Conservation (phyloP, 1,140 invertebrate species). For the Panonychus citri region DNA sequence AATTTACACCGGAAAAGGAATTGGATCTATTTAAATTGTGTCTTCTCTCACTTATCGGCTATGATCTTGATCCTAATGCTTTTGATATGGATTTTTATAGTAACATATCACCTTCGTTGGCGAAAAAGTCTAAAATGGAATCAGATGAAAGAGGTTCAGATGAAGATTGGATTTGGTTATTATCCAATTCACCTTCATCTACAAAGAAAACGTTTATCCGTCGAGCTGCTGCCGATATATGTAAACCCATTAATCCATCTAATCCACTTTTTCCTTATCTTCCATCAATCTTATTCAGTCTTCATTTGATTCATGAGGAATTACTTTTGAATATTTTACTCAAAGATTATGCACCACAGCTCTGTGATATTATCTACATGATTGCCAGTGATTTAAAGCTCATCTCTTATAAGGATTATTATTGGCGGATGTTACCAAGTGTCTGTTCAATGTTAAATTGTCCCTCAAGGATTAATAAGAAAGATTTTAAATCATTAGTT, state of each 20-base stretch:
- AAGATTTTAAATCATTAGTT: conserved; percentile 15
- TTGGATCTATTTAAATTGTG: conserved; percentile 48
- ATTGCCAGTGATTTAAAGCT: conserved; percentile 39
- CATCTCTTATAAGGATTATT: conserved; percentile 45
- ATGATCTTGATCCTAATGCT: conserved; percentile 25
- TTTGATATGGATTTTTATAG: not conserved
- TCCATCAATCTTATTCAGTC: conserved; percentile 44
- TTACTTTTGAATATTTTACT: conserved; percentile 52
- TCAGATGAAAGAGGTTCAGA: conserved; percentile 18
- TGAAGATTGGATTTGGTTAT: conserved; percentile 11
- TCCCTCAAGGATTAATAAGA: conserved; percentile 13
- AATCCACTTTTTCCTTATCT: conserved; percentile 42
- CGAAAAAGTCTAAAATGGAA: conserved; percentile 12
- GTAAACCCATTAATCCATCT: conserved; percentile 23
- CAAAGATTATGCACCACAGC: conserved; percentile 36
- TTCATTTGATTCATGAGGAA: conserved; percentile 74
- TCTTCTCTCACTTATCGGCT: conserved; percentile 36
- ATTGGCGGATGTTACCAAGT: conserved; percentile 59
- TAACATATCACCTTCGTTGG: conserved; percentile 2
- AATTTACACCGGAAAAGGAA: conserved; percentile 48
- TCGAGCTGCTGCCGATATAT: not conserved
- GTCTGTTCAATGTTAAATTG: conserved; percentile 25
- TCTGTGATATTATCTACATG: conserved; percentile 50
- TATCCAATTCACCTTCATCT: conserved; percentile 4
- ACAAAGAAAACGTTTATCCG: conserved; percentile 1